Evolutionary conservation across 2,797 vertebrate species (phyloP).

Genomic region (Dendrocincla tyrannina): DNA sequence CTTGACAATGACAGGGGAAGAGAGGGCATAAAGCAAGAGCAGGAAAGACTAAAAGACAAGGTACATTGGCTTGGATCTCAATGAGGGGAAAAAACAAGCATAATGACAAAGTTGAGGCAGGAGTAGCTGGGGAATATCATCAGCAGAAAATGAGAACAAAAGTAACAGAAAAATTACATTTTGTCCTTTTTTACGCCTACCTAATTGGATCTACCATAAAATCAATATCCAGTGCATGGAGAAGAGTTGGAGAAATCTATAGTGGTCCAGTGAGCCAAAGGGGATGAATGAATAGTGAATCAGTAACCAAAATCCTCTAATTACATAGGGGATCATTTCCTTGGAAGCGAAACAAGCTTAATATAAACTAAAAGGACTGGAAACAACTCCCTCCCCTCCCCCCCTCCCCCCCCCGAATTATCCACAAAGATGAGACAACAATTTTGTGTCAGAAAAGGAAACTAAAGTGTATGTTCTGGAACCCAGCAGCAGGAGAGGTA

Average conservation of each 20-base stretch:
- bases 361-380: neutral
- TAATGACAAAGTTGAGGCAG: neutral
- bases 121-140: neutral
- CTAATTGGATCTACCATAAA: neutral
- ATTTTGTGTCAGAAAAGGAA: neutral
- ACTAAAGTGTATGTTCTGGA: neutral
- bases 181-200: neutral
- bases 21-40: neutral
- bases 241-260: neutral
- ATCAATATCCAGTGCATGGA: neutral
- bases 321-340: neutral
- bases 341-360: neutral
- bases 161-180: neutral
- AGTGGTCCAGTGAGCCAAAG: neutral
- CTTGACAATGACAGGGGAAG: neutral
- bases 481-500: neutral
- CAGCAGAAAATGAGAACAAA: neutral
- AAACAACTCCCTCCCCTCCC: neutral
- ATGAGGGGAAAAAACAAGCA: neutral
- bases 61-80: neutral
- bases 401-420: neutral
- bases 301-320: neutral
- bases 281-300: neutral
- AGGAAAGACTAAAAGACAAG: neutral
- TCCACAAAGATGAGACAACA: neutral